A percentile compares a stretch with the other conserved stretches of the same genome.
Conservation (phyloP, 2,113 vertebrate genomes). For the Mormyrus lacerda region DNA sequence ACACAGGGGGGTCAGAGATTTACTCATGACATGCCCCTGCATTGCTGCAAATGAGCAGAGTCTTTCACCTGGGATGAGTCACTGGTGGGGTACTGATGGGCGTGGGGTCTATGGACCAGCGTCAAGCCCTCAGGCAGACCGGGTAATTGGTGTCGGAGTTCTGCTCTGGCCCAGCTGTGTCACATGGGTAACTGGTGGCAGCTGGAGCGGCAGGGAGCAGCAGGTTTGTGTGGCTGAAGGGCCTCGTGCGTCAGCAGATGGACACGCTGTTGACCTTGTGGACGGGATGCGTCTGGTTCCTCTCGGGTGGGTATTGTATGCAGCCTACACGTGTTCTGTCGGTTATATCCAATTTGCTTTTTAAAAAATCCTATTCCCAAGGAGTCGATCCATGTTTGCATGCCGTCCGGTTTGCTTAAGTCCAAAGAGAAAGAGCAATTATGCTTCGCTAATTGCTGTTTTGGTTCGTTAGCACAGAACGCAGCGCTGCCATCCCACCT, state of each 20-base stretch:
- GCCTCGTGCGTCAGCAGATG: neutral
- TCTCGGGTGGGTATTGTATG: neutral
- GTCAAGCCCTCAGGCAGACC: neutral
- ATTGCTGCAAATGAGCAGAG: neutral
- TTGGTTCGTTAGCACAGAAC: constrained; percentile 47
- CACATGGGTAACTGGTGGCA: too few relatives aligned
- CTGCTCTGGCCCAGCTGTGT: too few relatives aligned
- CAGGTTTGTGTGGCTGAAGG: neutral
- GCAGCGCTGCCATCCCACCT: constrained; percentile 34
- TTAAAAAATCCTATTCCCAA: neutral
- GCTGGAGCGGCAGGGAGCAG: neutral
- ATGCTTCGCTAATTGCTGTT: constrained; percentile 52
- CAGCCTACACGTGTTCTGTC: neutral
- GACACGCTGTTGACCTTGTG: neutral
- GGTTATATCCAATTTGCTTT: neutral
- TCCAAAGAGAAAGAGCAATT: constrained; percentile 44
- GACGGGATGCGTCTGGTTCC: neutral
- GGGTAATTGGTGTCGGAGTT: neutral
- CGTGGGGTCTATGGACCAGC: neutral
- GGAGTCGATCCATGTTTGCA: constrained; percentile 40
- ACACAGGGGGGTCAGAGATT: neutral
- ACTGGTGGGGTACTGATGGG: neutral
- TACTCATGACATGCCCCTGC: neutral
- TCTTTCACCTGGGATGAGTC: neutral
- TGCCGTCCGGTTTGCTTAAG: constrained; percentile 40